These are phyloP conservation scores for Oxystoma pomonae DNA, from an alignment of 2,888 invertebrate genomes.

Conservation along the genomic window DNA sequence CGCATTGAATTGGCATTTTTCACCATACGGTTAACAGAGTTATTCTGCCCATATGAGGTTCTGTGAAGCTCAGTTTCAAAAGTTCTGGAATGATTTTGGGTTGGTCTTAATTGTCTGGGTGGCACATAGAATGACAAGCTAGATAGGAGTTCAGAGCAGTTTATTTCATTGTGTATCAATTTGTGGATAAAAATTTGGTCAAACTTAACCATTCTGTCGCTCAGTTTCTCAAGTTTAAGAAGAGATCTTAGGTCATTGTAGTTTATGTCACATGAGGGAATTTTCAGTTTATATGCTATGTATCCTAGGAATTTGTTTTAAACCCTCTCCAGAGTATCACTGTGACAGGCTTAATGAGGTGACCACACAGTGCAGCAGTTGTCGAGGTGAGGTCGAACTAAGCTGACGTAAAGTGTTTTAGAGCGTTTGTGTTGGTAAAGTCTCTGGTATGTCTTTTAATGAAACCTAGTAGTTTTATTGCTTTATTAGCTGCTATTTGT, in stretches of 20 bases:
- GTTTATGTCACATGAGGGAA: not conserved
- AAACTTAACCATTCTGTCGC: not conserved
- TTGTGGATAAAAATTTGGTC: not conserved
- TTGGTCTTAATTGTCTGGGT: not conserved
- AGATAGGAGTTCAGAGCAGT: not conserved
- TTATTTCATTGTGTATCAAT: not conserved
- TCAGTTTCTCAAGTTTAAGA: not conserved
- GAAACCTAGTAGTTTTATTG: too few relatives aligned
- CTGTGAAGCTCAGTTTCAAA: not conserved
- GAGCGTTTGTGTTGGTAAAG: not conserved
- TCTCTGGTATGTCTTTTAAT: not conserved
- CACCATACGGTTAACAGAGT: not conserved
- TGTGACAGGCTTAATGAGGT: not conserved
- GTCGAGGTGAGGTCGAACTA: not conserved
- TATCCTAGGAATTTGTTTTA: not conserved
- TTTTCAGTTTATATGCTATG: not conserved
- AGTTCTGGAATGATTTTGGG: not conserved
- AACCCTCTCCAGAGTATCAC: not conserved
- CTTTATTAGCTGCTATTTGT: too few relatives aligned
- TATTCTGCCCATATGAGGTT: not conserved
- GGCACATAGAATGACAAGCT: not conserved
- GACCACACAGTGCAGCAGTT: not conserved
- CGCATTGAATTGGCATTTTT: not conserved
- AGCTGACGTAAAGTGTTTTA: not conserved
- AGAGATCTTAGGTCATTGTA: not conserved